phyloP scores from a whole-genome alignment of 2,113 vertebrate species.

The Pelusios castaneus region DNA sequence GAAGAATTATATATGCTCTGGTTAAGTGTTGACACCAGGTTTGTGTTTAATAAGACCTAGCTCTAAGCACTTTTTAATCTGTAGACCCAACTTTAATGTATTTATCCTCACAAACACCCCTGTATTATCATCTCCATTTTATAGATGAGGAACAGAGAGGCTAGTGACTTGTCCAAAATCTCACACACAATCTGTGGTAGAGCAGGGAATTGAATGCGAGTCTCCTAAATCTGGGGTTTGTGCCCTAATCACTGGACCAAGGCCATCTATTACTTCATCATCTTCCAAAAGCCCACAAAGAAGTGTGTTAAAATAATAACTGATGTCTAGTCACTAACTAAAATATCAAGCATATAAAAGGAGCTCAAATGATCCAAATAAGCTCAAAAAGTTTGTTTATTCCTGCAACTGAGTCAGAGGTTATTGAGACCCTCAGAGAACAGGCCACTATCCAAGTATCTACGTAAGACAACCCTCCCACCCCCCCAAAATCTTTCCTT shows the following conservation, averaged over 20 bases:
- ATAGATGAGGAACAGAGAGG: too few species aligned
- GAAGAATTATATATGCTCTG: neutral
- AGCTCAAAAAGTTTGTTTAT: too few species aligned
- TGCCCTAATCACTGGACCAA: neutral
- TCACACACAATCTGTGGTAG: too few species aligned
- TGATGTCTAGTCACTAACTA: neutral
- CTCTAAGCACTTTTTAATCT: neutral
- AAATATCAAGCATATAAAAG: neutral
- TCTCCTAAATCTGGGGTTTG: neutral
- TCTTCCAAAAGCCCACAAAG: neutral
- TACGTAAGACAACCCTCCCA: neutral
- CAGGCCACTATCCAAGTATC: neutral
- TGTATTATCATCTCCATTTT: neutral
- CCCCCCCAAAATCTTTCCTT: neutral
- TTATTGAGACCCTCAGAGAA: neutral
- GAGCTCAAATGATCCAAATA: neutral
- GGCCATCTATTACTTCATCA: neutral
- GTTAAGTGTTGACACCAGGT: neutral
- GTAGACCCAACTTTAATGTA: neutral
- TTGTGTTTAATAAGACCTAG: neutral
- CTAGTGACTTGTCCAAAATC: too few species aligned
- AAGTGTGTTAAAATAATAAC: neutral
- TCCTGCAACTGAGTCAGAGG: neutral
- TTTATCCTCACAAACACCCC: neutral
- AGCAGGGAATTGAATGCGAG: neutral